Evolutionary conservation across 2,888 invertebrate species (phyloP).

Genomic region (Heliconius sara): DNA sequence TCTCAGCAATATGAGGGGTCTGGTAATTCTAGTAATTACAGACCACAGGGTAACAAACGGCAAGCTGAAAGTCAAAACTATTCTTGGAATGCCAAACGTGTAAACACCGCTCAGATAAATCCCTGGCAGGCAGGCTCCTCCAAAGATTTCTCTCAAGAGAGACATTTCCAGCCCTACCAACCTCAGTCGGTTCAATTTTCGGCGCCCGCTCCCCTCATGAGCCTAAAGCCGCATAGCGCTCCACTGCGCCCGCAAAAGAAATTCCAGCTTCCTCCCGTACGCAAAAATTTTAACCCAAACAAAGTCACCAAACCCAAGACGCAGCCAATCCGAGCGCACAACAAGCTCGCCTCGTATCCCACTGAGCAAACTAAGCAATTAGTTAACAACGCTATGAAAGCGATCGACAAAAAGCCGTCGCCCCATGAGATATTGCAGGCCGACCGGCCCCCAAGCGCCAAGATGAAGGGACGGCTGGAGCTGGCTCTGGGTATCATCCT

Average conservation of each 20-base stretch:
- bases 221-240: conserved; percentile 49
- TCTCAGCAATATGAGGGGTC: conserved; percentile 56
- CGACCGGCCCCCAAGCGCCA: conserved; percentile 57
- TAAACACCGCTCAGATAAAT: conserved; percentile 47
- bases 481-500: conserved; percentile 66
- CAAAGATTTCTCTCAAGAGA: conserved; percentile 19
- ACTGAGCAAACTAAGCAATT: conserved; percentile 40
- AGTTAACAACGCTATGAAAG: conserved; percentile 28
- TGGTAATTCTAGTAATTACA: conserved; percentile 44
- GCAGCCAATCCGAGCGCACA: conserved; percentile 46
- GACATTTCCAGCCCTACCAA: conserved; percentile 35
- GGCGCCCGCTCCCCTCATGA: conserved; percentile 38
- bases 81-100: conserved; percentile 54
- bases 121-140: conserved; percentile 42
- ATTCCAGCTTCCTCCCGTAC: conserved; percentile 36
- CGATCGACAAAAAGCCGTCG: conserved; percentile 13
- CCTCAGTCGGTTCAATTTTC: conserved; percentile 4
- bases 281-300: conserved; percentile 54
- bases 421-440: conserved; percentile 52
- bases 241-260: conserved; percentile 49
- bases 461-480: conserved; percentile 69
- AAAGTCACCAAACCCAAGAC: conserved; percentile 58
- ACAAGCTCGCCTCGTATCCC: conserved; percentile 52
- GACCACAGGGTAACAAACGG: conserved; percentile 46
- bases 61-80: conserved; percentile 50